A percentile compares a stretch with the other conserved stretches of the same genome.
Conservation (phyloP, 2,797 vertebrate genomes). For the Selene dorsalis region DNA sequence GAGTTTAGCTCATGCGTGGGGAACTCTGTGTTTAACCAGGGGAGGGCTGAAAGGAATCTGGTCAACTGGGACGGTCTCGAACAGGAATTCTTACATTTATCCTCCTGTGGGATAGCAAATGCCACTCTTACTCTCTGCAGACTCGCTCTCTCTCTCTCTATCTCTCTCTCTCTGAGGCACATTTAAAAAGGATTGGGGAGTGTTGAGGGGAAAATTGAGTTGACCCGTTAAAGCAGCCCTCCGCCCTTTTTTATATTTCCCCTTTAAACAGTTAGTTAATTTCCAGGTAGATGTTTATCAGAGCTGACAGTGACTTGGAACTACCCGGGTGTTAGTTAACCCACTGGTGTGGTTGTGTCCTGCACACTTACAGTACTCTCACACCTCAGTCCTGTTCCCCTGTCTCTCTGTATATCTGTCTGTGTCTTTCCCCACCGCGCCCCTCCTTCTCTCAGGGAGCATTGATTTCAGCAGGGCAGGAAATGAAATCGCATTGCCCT, state of each 20-base stretch:
- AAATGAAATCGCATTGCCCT: conserved; percentile 80
- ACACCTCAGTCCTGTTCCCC: conserved; percentile 68
- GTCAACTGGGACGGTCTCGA: conserved; percentile 35
- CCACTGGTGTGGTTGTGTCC: conserved; percentile 77
- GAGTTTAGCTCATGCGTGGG: conserved; percentile 41
- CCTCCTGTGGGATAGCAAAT: conserved; percentile 62
- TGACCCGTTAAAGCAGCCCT: conserved; percentile 85
- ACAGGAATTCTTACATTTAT: conserved; percentile 68
- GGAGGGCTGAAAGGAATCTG: conserved; percentile 50
- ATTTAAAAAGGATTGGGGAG: conserved; percentile 70
- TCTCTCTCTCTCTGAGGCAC: conserved; percentile 24
- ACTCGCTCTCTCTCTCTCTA: conserved; percentile 47
- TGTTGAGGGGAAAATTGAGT: conserved; percentile 83
- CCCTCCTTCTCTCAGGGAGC: conserved; percentile 54
- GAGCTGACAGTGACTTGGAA: conserved; percentile 86
- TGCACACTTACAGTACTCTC: conserved; percentile 62
- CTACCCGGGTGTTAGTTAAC: conserved; percentile 77
- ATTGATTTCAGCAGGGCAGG: conserved; percentile 80
- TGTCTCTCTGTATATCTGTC: conserved; percentile 57
- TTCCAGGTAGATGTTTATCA: conserved; percentile 91
- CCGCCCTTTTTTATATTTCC: conserved; percentile 85
- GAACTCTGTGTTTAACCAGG: conserved; percentile 49
- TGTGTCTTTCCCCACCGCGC: conserved; percentile 12
- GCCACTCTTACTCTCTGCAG: conserved; percentile 31
- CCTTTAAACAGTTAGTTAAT: conserved; percentile 90